A percentile compares a stretch with the other conserved stretches of the same genome.
phyloP scores from a whole-genome alignment of 2,113 vertebrate species.

The Paradoxurus hermaphroditus region DNA sequence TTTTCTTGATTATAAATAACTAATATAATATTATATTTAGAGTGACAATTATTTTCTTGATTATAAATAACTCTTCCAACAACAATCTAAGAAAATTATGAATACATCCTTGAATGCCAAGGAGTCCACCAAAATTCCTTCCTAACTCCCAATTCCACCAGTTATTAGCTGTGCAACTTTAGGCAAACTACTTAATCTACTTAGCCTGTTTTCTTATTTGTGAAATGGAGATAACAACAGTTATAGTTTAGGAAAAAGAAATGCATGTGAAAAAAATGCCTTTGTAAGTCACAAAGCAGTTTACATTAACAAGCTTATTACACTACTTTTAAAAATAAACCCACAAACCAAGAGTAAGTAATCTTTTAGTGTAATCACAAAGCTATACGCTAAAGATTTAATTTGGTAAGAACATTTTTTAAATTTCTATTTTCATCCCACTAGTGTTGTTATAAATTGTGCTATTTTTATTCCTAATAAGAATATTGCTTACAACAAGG shows the following conservation, averaged over 20 bases:
- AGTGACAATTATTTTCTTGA: background rate
- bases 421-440: background rate
- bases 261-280: background rate
- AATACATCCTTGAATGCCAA: background rate
- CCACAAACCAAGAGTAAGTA: background rate
- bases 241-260: background rate
- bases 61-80: background rate
- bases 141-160: background rate
- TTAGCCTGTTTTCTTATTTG: background rate
- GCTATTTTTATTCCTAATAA: background rate
- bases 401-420: background rate
- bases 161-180: background rate
- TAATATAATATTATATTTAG: too few relatives aligned
- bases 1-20: slow-evolving; percentile 17
- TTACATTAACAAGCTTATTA: background rate
- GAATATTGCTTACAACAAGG: background rate
- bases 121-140: background rate
- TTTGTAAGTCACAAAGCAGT: background rate
- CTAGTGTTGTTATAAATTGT: background rate
- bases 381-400: background rate
- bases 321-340: background rate
- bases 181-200: background rate
- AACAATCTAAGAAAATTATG: slow-evolving; percentile 3
- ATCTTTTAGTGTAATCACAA: background rate
- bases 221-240: background rate